Evolutionary conservation across 2,888 invertebrate species (phyloP).

Genomic region (Clivina fossor): DNA sequence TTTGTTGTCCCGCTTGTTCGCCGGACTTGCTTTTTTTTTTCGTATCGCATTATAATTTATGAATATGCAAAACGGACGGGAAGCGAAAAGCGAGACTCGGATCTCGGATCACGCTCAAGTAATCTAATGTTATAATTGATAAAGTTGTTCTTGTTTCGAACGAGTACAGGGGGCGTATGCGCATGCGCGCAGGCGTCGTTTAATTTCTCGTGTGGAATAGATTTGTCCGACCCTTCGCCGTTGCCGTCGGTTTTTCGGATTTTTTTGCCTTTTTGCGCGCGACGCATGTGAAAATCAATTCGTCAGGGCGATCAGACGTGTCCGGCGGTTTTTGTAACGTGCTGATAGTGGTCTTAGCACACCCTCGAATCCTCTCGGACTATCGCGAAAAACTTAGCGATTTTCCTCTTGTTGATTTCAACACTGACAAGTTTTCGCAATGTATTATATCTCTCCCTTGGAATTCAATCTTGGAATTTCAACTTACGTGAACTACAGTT

Average conservation of each 20-base stretch:
- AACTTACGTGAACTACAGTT: too few species aligned
- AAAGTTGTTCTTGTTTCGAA: slow-evolving; percentile 31
- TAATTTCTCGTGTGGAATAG: slow-evolving; percentile 32
- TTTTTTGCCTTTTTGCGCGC: slow-evolving; percentile 24
- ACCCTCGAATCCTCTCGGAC: too few species aligned
- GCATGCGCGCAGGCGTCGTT: slow-evolving; percentile 21
- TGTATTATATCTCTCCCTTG: too few species aligned
- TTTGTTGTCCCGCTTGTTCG: slow-evolving; percentile 31
- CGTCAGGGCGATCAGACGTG: slow-evolving; percentile 26
- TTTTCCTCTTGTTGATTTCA: too few species aligned
- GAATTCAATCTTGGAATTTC: too few species aligned
- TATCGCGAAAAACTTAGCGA: too few species aligned
- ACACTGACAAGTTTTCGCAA: too few species aligned
- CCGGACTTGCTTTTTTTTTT: slow-evolving; percentile 24
- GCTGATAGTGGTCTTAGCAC: slow-evolving; percentile 22
- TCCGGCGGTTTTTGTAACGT: slow-evolving; percentile 24
- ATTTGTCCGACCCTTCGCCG: slow-evolving; percentile 27
- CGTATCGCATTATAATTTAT: slow-evolving; percentile 32
- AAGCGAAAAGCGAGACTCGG: slow-evolving; percentile 24
- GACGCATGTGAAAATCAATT: slow-evolving; percentile 31
- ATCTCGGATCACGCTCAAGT: slow-evolving; percentile 29
- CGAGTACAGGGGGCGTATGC: slow-evolving; percentile 1
- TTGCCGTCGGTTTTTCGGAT: too few species aligned
- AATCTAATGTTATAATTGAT: slow-evolving; percentile 34
- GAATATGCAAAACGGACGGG: slow-evolving; percentile 34